Percentiles rank a stretch among this genome's conserved stretches.
phyloP scores from a whole-genome alignment of 2,113 vertebrate species.

The Bothrops jararaca region DNA sequence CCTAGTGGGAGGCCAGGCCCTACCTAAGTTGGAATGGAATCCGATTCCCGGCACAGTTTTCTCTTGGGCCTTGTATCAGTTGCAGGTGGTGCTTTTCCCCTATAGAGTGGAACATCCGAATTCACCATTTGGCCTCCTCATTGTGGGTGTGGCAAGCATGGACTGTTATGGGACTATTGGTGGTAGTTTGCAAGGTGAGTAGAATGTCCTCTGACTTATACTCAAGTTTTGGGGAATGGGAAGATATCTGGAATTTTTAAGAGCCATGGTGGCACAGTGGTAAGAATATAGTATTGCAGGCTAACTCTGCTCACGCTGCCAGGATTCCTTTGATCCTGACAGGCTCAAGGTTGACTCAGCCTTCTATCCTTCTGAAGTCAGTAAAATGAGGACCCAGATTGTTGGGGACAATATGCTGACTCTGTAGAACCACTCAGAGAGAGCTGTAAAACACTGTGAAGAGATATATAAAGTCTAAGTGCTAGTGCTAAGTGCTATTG shows the following conservation, averaged over 20 bases:
- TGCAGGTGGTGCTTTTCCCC: accelerated
- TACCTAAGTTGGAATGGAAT: not conserved
- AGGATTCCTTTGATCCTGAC: too few species aligned
- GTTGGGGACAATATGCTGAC: not conserved
- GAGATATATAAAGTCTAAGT: too few species aligned
- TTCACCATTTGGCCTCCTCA: not conserved
- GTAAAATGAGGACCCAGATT: not conserved
- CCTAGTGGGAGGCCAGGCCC: not conserved
- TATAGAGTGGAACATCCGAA: not conserved
- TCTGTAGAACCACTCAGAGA: not conserved
- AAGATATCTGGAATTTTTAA: not conserved
- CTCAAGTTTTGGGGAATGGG: not conserved
- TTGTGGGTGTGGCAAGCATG: not conserved
- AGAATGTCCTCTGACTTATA: not conserved
- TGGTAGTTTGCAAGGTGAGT: not conserved
- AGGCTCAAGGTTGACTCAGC: not conserved
- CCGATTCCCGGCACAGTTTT: not conserved
- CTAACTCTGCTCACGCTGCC: too few species aligned
- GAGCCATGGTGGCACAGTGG: not conserved
- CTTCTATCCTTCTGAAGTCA: not conserved
- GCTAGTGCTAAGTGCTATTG: too few species aligned
- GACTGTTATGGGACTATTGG: not conserved
- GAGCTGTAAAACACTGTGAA: not conserved
- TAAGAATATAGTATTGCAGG: not conserved
- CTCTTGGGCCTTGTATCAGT: not conserved